phyloP scores from a whole-genome alignment of 2,888 invertebrate genomes.

The Myopa testacea region DNA sequence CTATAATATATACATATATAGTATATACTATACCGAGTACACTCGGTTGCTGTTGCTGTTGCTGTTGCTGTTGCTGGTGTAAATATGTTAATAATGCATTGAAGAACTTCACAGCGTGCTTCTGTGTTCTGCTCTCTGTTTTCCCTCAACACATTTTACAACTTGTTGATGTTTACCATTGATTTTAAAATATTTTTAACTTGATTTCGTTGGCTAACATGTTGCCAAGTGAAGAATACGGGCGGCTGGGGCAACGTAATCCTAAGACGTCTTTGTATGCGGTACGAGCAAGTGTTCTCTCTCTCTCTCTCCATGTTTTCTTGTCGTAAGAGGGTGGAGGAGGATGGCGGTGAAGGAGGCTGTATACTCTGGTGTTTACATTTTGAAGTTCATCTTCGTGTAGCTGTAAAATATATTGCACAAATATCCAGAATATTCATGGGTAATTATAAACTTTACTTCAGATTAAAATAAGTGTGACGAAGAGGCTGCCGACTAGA shows the following conservation, averaged over 20 bases:
- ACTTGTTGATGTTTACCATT: constrained; percentile 32
- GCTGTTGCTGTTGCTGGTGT: not conserved
- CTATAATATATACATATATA: too few relatives aligned
- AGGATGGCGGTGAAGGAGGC: not conserved
- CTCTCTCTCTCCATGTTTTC: not conserved
- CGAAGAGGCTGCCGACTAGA: not conserved
- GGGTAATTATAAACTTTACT: constrained; percentile 32
- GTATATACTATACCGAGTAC: too few relatives aligned
- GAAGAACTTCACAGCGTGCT: not conserved
- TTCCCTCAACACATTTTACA: not conserved
- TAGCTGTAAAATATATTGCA: not conserved
- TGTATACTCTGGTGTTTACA: not conserved
- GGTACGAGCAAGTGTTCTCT: not conserved
- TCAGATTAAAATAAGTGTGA: constrained; percentile 3
- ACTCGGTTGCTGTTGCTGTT: not conserved
- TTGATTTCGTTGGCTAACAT: constrained; percentile 11
- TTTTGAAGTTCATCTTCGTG: not conserved
- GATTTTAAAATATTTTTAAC: constrained; percentile 15
- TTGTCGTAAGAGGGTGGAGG: not conserved
- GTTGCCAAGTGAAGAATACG: too few relatives aligned
- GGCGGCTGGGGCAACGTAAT: too few relatives aligned
- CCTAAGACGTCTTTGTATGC: not conserved
- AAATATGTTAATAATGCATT: not conserved
- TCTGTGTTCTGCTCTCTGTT: not conserved
- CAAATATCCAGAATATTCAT: constrained; percentile 32